Base-by-base conservation (phyloP, 2,113 vertebrate genomes). In the Python bivittatus region DNA sequence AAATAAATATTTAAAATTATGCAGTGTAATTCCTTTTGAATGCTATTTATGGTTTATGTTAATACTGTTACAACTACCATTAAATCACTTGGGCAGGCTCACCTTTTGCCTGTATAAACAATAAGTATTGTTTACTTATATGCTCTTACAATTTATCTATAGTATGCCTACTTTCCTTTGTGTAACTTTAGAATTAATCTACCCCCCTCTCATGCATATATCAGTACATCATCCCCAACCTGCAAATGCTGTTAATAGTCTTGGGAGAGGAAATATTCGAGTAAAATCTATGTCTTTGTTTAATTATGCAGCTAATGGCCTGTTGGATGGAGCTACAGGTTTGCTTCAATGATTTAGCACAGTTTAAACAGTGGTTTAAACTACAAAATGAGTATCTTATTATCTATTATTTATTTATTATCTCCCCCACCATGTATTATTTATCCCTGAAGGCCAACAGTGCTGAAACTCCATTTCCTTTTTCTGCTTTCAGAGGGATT, bases 1-100 rank as follows among this genome's bases (percentile, higher is more conserved):
- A 97, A 97, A 97, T 97, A 97, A 97, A 97, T 54, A 88, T 92
- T 96, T 96, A 90, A 96, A 93, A 92, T 6, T 94, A 83, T 57
- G 48, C 88, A 17, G 84, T 20, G 2, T 29, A 6, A 52, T 84
- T 86, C 86, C 90, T 85, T 91, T 87, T 48, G 48, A 48, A 79
- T 79, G 72, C 17, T 42, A 79, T 79, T 79, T 42, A 79, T 79
- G 72, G 33, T 79, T 79, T 42, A 42, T 42, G 17, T 42, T 79
- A 79, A 2, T 42, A 20, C 17, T 79, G 33, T 22, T 79, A 79
- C 33, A 42, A 79, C 33, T 79, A 79, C 17, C 20, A 79, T 79
- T 42, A 79, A 42, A 79, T 42, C 42, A 79, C 72, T 22, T 79
- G 33, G 33, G 38, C 17, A 7, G 33, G 38, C 17, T 79, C 38